phyloP scores from a whole-genome alignment of 2,797 vertebrate genomes.

The Clamator glandarius region DNA sequence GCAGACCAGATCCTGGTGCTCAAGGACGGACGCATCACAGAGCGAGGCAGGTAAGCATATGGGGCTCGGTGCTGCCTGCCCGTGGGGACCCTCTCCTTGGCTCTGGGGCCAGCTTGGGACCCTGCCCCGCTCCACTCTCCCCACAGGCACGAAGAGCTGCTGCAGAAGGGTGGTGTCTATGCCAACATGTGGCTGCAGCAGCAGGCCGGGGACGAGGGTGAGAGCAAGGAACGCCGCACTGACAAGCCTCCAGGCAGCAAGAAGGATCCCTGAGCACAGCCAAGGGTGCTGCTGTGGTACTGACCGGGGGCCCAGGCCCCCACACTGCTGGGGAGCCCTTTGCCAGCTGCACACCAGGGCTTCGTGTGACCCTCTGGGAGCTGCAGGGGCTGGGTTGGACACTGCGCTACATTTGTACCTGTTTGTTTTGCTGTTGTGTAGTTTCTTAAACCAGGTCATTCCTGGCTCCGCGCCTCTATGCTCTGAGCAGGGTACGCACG shows the following conservation, averaged over 20 bases:
- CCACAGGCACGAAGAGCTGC: slow-evolving; percentile 88
- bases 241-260: slow-evolving; percentile 79
- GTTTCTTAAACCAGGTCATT: slow-evolving; percentile 61
- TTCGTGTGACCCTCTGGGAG: rapidly evolving
- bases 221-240: slow-evolving; percentile 80
- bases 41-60: slow-evolving; percentile 87
- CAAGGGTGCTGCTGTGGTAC: not conserved
- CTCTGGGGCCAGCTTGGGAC: not conserved
- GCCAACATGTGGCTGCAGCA: slow-evolving; percentile 93
- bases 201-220: slow-evolving; percentile 70
- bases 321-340: not conserved
- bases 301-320: not conserved
- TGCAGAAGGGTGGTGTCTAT: slow-evolving; percentile 88
- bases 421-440: slow-evolving; percentile 21
- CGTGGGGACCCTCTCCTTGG: rapidly evolving
- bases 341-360: rapidly evolving
- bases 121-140: rapidly evolving
- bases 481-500: rapidly evolving
- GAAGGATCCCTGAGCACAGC: not conserved
- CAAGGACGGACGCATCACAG: slow-evolving; percentile 85
- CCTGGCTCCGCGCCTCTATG: not conserved
- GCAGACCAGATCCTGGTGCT: slow-evolving; percentile 96
- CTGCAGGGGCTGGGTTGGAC: not conserved
- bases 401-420: slow-evolving; percentile 32
- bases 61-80: not conserved